Conservation (phyloP, 2,888 invertebrate species). For the Aphodius sticticus region DNA sequence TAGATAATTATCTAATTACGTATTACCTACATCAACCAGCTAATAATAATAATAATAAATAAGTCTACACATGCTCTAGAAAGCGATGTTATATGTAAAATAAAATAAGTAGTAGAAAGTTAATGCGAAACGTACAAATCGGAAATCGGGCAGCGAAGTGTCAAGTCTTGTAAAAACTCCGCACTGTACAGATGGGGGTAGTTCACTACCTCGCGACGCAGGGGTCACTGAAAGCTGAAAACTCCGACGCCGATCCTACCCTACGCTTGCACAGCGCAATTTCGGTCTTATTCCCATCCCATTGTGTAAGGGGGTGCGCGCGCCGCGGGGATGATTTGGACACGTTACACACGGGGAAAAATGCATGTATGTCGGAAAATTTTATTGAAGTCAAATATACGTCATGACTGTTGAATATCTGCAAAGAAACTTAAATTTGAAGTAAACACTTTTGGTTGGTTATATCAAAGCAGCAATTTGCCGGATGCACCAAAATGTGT, state of each 20-base stretch:
- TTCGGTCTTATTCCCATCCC: slow-evolving; percentile 9
- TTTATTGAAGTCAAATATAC: too few species aligned
- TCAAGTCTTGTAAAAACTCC: neutral
- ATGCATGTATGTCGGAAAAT: too few species aligned
- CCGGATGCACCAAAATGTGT: too few species aligned
- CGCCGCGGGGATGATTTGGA: neutral
- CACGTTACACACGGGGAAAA: neutral
- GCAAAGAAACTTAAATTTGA: too few species aligned
- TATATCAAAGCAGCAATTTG: too few species aligned
- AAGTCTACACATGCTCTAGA: neutral
- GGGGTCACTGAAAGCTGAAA: slow-evolving; percentile 22
- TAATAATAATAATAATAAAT: neutral
- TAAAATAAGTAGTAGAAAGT: neutral
- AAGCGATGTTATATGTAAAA: neutral
- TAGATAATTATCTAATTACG: neutral
- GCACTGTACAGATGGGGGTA: slow-evolving; percentile 13
- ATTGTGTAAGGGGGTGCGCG: slow-evolving; percentile 15
- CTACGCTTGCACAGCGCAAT: slow-evolving; percentile 6
- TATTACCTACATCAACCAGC: neutral
- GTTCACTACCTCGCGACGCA: slow-evolving; percentile 16
- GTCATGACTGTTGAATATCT: too few species aligned
- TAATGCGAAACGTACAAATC: slow-evolving; percentile 14
- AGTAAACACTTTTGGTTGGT: too few species aligned
- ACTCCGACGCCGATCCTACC: slow-evolving; percentile 12
- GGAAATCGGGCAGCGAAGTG: slow-evolving; percentile 10